phyloP scores from a whole-genome alignment of 1,140 invertebrate species.

The Euura lappo region DNA sequence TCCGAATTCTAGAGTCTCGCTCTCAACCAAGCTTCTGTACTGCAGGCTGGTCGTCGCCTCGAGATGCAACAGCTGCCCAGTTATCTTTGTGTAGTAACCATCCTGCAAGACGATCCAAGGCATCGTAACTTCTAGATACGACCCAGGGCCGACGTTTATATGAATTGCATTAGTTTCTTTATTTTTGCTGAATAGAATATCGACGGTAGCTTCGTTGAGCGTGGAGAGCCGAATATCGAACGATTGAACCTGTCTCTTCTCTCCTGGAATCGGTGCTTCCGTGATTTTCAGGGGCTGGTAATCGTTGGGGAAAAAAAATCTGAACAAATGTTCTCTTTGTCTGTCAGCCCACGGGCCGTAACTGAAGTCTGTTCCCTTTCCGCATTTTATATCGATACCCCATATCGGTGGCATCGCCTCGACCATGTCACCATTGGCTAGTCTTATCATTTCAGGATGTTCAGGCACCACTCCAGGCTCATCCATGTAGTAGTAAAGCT shows the following conservation, averaged over 20 bases:
- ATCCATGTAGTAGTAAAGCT: slow-evolving; percentile 97
- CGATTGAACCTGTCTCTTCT: slow-evolving; percentile 85
- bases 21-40: slow-evolving; percentile 89
- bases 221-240: slow-evolving; percentile 93
- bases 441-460: slow-evolving; percentile 85
- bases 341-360: slow-evolving; percentile 98
- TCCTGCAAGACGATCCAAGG: slow-evolving; percentile 88
- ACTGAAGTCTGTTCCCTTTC: slow-evolving; percentile 96
- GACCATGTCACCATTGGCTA: slow-evolving; percentile 92
- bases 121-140: slow-evolving; percentile 94
- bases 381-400: slow-evolving; percentile 95
- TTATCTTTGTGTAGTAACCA: slow-evolving; percentile 89
- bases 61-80: slow-evolving; percentile 89
- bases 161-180: slow-evolving; percentile 97
- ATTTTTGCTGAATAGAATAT: slow-evolving; percentile 95
- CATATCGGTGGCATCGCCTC: slow-evolving; percentile 91
- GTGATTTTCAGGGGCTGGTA: slow-evolving; percentile 80
- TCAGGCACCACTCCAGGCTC: slow-evolving; percentile 89
- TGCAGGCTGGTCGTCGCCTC: slow-evolving; percentile 94
- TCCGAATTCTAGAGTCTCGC: slow-evolving; percentile 93
- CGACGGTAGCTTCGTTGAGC: slow-evolving; percentile 89
- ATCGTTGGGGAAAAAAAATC: slow-evolving; percentile 95
- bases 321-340: slow-evolving; percentile 93
- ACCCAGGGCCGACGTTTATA: slow-evolving; percentile 90
- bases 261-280: slow-evolving; percentile 81